Evolutionary conservation across 2,113 vertebrate species (phyloP).

Genomic region (Oryctolagus cuniculus): mOryCun1.1 NC_091435.1:166425501-166426000

Average conservation of each 20-base stretch:
- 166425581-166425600: constrained; percentile 66
- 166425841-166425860: background rate
- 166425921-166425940: background rate
- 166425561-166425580: constrained; percentile 72
- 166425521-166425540: constrained; percentile 63
- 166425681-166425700: background rate
- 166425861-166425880: background rate
- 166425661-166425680: constrained; percentile 60
- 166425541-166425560: constrained; percentile 74
- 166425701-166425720: background rate
- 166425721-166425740: background rate
- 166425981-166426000: background rate
- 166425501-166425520: constrained; percentile 76
- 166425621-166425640: constrained; percentile 56
- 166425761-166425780: background rate
- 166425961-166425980: too few relatives aligned
- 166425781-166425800: background rate
- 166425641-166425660: constrained; percentile 16
- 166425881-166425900: background rate
- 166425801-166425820: background rate
- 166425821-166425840: background rate
- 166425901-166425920: background rate
- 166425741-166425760: background rate
- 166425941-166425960: too few relatives aligned
- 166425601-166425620: constrained; percentile 66